Evolutionary conservation across 2,888 invertebrate species (phyloP), one percentile per base, ranked within the genome.

Genomic region (Proisotoma minuta): DNA sequence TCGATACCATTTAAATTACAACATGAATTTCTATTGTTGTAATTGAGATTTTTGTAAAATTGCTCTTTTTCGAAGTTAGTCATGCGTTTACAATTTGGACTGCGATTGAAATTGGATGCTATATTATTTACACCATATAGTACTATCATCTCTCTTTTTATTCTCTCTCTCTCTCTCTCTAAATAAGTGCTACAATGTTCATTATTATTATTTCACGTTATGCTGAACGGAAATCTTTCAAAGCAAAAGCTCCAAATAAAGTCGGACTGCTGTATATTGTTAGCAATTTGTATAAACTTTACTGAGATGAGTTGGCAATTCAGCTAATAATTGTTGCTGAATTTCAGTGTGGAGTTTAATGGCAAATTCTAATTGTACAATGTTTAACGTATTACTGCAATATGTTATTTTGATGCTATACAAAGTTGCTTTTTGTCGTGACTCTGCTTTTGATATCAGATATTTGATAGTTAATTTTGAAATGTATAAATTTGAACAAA

Each of bases 251-350:
- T 49, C 8, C 5, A 49, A 49, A 49, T 22, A 43, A 43, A 43
- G 18, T 20, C 20, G 43, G 4, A 5, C 20, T 4, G 18, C 20
- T 34, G 15, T 34, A 15, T 34, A 34, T 34, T n/a, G n/a, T n/a
- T n/a, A n/a, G n/a, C n/a, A n/a, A n/a, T n/a, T n/a, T n/a, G n/a
- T n/a, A n/a, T n/a, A n/a, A n/a, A n/a, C n/a, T n/a, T n/a, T n/a
- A 15, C 43, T 5, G 18, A 43, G 43, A 43, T 43, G 43, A 43
- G 18, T n/a, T n/a, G n/a, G n/a, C n/a, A n/a, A 10, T 34, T 8
- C 50, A 50, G 50, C 10, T 24, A 50, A 24, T 50, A 23, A 50
- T 22, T 50, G 43, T 50, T 50, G 50, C 18, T 47, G 5, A 49
- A 15, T 22, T 49, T 15, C 4, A 22, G n/a, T n/a, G n/a, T n/a